Percentiles rank a stretch among this genome's conserved stretches.
Evolutionary conservation across 1,140 invertebrate species (phyloP).

Genomic region (Apis cerana): DNA sequence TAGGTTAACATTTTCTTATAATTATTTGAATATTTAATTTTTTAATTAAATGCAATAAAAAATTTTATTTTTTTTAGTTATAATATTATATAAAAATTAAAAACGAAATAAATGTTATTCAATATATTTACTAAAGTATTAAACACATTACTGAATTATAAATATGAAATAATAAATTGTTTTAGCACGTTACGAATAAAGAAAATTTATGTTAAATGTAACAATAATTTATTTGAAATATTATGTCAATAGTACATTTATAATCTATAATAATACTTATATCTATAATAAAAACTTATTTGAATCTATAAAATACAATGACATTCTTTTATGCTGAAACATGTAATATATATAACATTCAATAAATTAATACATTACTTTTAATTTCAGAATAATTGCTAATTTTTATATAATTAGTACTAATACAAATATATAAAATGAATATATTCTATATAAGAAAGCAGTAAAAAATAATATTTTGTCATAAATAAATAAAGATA

Average conservation of each 20-base stretch:
- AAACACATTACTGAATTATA: slow-evolving; percentile 14
- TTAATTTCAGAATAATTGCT: not conserved
- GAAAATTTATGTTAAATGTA: slow-evolving; percentile 25
- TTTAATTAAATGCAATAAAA: slow-evolving; percentile 19
- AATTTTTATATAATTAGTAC: slow-evolving; percentile 20
- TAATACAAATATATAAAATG: slow-evolving; percentile 17
- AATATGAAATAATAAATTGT: slow-evolving; percentile 24
- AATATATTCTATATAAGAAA: slow-evolving; percentile 15
- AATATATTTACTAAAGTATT: slow-evolving; percentile 29
- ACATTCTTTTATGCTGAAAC: slow-evolving; percentile 5
- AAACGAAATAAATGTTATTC: slow-evolving; percentile 20
- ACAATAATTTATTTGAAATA: slow-evolving; percentile 23
- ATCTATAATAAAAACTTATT: slow-evolving; percentile 38
- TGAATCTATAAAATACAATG: slow-evolving; percentile 11
- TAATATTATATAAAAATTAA: slow-evolving; percentile 36
- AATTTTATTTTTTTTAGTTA: slow-evolving; percentile 16
- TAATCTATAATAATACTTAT: slow-evolving; percentile 33
- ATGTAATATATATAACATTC: slow-evolving; percentile 21
- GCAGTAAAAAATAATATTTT: slow-evolving; percentile 33
- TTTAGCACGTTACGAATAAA: slow-evolving; percentile 21
- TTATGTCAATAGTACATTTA: slow-evolving; percentile 40
- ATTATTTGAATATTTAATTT: not conserved
- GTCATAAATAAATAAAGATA: slow-evolving; percentile 32
- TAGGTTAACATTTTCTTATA: not conserved
- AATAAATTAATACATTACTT: slow-evolving; percentile 36